Evolutionary conservation across 1,140 invertebrate genomes (phyloP), one percentile per base, ranked within the genome.

Genomic region (Hyphantria cunea): DNA sequence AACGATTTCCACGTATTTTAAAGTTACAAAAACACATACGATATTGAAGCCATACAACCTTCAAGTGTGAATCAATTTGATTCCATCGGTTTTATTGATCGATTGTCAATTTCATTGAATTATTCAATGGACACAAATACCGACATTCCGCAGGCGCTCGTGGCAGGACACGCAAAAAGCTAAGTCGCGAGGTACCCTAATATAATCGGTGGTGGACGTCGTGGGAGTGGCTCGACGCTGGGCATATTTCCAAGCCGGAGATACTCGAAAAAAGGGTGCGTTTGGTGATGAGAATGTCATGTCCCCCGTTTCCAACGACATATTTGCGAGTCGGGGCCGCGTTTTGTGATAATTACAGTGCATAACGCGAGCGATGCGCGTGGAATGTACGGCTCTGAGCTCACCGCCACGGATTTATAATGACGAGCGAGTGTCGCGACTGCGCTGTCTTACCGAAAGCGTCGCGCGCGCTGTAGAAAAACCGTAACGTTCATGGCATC

Each of bases 281-380:
- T 82, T 88, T 74, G 87, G 85, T 90, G 87, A 90, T 88, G 85
- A 88, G 85, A 87, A 88, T 86, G 87, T 90, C 87, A 90, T 90
- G 87, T 90, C 83, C 77, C 68, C 78, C 80, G 85, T 86, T 87
- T 78, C 75, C 85, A 72, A 87, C 87, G 87, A 90, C 85, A 90
- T 90, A 90, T 88, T 82, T 88, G 82, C 80, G 87, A 88, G 83
- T 80, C 82, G 83, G 72, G 78, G 75, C 77, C 71, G 78, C 82
- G 85, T 90, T 87, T 86, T 86, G 85, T 78, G 81, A 84, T 89
- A 89, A 90, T 90, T 90, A 85, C 84, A 79, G 80, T 68, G 79
- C 84, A 86, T 86, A 88, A 89, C 84, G 84, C 84, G 80, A 72
- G 55, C 63, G 84, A 83, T 71, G 67, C 83, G 82, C 78, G 66